Percentiles rank a stretch among this genome's conserved stretches.
Conservation (phyloP, 2,888 invertebrate species). For the Agrochola macilenta region DNA sequence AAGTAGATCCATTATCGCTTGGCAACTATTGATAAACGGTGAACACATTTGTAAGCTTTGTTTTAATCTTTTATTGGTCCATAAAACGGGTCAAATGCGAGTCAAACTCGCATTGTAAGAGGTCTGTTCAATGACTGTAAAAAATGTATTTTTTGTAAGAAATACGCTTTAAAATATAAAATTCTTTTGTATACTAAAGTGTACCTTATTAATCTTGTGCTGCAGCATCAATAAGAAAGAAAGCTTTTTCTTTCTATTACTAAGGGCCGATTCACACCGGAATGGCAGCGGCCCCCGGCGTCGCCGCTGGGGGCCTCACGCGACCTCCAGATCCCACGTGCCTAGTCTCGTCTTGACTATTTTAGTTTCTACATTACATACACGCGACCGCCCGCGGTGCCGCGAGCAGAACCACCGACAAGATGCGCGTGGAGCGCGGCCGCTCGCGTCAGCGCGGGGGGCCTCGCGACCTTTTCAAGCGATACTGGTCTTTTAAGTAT, state of each 20-base stretch:
- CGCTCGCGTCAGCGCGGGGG: too few relatives aligned
- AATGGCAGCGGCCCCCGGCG: too few relatives aligned
- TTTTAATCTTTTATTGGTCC: constrained; percentile 31
- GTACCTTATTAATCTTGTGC: constrained; percentile 49
- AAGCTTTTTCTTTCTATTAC: constrained; percentile 6
- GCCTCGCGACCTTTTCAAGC: too few relatives aligned
- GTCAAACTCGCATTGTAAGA: constrained; percentile 53
- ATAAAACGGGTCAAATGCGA: constrained; percentile 41
- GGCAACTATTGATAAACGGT: constrained; percentile 22
- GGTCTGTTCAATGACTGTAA: constrained; percentile 49
- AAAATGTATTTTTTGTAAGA: constrained; percentile 58
- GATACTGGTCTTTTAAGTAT: too few relatives aligned
- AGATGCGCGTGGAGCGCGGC: too few relatives aligned
- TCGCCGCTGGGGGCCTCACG: too few relatives aligned
- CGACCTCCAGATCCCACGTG: too few relatives aligned
- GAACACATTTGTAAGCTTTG: constrained; percentile 27
- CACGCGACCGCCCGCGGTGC: too few relatives aligned
- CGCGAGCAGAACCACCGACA: too few relatives aligned
- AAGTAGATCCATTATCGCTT: constrained; percentile 41
- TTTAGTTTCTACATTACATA: too few relatives aligned
- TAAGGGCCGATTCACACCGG: too few relatives aligned
- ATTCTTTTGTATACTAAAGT: constrained; percentile 58
- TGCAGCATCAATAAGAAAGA: constrained; percentile 19
- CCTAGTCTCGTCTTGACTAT: too few relatives aligned
- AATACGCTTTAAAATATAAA: constrained; percentile 57